Evolutionary conservation across 2,113 vertebrate genomes (phyloP), one percentile per base, ranked within the genome.

Genomic region (Oncorhynchus keta): DNA sequence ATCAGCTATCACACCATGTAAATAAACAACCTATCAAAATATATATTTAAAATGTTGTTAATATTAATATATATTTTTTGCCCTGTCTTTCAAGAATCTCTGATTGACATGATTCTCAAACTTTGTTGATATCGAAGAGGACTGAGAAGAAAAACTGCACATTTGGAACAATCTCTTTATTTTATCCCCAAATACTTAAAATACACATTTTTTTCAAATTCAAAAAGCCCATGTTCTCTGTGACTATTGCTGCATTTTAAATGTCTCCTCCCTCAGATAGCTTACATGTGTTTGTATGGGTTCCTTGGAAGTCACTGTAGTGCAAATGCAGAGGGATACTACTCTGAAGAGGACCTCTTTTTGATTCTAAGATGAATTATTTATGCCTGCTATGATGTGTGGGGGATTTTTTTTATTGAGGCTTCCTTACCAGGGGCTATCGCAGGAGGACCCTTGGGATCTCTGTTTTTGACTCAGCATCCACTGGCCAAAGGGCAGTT

Each of bases 371-470:
- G 39, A 16, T 66, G 2, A 65, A 74, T 55, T 18, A 74, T 74
- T 51, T 18, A 74, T 9, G 39, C 35, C 5, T 18, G 22, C 62
- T 28, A 16, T 49, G 73, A 65, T 61, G 22, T 48, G 32, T 74
- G 32, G 35, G 61, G 65, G 65, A 61, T 74, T 67, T 55, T 5
- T 45, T 45, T 74, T 65, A 74, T 74, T 74, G 61, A 74, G n/a
- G 35, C 65, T 16, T 35, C 14, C 30, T 74, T 64, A 48, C 39
- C 22, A 67, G 62, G 8, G 35, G 73, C 12, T 61, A 73, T 73
- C 71, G n/a, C 18, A 30, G 5, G 1, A 18, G 24, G 30, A 18
- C 70, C 49, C 8, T 30, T 28, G 49, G 49, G 49, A 62, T 22
- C 7, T 3, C 16, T 0, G 59, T 8, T 62, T 62, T 62, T 22